These are phyloP conservation scores for Hystrix brachyura DNA, from an alignment of 2,113 vertebrate species.

Conservation along the genomic window DNA sequence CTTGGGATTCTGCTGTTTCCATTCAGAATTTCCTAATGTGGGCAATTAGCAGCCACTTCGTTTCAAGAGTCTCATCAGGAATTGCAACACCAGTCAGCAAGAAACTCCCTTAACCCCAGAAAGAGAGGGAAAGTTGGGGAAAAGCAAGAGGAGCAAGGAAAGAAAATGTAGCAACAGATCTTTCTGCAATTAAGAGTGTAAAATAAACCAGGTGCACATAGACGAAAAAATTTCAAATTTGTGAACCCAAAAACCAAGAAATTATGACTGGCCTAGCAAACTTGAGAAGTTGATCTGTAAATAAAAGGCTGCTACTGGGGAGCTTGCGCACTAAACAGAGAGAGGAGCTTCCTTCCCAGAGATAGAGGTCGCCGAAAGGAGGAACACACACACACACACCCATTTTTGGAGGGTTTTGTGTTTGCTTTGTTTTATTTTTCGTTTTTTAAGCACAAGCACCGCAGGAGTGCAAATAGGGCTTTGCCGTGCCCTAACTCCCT, in stretches of 20 bases:
- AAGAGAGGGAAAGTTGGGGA: neutral
- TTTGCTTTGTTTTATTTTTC: neutral
- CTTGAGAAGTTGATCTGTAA: neutral
- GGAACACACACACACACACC: neutral
- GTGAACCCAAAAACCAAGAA: neutral
- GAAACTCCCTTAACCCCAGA: constrained; percentile 66
- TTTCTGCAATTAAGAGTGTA: neutral
- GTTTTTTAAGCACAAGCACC: neutral
- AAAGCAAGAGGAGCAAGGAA: neutral
- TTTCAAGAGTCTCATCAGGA: constrained; percentile 70
- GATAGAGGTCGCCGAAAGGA: neutral
- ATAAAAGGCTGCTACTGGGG: neutral
- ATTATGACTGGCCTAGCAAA: neutral
- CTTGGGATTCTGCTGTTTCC: constrained; percentile 70
- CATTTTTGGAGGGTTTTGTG: neutral
- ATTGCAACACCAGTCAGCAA: constrained; percentile 72
- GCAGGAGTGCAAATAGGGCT: neutral
- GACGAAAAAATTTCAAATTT: neutral
- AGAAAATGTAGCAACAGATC: neutral
- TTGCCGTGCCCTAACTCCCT: neutral
- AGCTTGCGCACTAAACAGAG: neutral
- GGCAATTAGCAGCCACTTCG: constrained; percentile 78
- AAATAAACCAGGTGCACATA: neutral
- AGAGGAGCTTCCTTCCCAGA: neutral
- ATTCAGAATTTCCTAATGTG: constrained; percentile 77